Percentiles rank a stretch among this genome's conserved stretches.
Conservation (phyloP, 1,140 invertebrate genomes). For the Homalodisca vitripennis region DNA sequence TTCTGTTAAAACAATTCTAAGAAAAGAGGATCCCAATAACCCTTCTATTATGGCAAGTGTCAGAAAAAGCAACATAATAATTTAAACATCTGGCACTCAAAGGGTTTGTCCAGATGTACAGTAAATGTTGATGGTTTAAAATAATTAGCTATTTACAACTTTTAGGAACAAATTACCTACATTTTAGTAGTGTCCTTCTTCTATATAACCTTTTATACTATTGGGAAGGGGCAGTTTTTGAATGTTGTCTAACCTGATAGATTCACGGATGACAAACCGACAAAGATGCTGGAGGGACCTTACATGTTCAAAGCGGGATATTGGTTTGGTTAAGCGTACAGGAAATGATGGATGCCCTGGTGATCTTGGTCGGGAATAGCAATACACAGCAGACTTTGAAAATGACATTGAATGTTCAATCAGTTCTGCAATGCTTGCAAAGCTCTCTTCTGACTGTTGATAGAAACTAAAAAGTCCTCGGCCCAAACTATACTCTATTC, state of each 20-base stretch:
- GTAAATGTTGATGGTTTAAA: no score
- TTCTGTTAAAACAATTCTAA: no score
- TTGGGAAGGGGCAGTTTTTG: slow-evolving; percentile 68
- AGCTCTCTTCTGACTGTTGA: slow-evolving; percentile 63
- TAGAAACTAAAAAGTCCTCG: slow-evolving; percentile 66
- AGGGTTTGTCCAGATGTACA: no score
- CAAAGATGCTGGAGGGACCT: slow-evolving; percentile 73
- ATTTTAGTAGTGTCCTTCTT: slow-evolving; percentile 55
- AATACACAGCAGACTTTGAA: slow-evolving; percentile 68
- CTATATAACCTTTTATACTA: slow-evolving; percentile 64
- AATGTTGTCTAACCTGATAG: slow-evolving; percentile 68
- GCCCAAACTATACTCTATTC: slow-evolving; percentile 66
- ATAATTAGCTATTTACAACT: no score
- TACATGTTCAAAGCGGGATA: slow-evolving; percentile 73
- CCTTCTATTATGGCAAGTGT: no score
- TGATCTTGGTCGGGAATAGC: slow-evolving; percentile 65
- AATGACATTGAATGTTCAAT: slow-evolving; percentile 69
- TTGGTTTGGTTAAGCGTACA: slow-evolving; percentile 71
- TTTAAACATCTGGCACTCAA: no score
- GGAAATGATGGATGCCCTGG: slow-evolving; percentile 67
- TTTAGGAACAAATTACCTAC: background rate
- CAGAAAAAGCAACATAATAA: no score
- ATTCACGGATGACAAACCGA: slow-evolving; percentile 73
- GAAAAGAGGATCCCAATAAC: no score
- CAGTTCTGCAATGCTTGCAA: slow-evolving; percentile 65